A percentile compares a stretch with the other conserved stretches of the same genome.
These are phyloP conservation scores for Melanophora roralis DNA, from an alignment of 2,888 invertebrate species.

Conservation along the genomic window DNA sequence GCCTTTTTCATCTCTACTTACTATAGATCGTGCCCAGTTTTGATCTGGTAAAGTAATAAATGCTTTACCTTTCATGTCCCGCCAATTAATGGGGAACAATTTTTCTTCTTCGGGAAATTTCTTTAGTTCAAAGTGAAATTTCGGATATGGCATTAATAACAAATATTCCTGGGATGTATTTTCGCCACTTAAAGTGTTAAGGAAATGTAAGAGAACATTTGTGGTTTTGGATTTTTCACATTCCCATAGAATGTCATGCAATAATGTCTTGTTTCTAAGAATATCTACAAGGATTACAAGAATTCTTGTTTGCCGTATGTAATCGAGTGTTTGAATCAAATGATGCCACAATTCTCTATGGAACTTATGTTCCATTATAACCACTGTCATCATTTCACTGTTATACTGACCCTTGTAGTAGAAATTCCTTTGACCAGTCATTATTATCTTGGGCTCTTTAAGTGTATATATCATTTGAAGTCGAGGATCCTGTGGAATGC, in stretches of 20 bases:
- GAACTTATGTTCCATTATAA: conserved; percentile 22
- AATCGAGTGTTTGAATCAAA: background rate
- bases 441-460: conserved; percentile 26
- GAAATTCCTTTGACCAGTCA: background rate
- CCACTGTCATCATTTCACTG: conserved; percentile 20
- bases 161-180: background rate
- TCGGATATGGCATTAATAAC: conserved; percentile 3
- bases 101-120: background rate
- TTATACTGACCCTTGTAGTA: conserved; percentile 16
- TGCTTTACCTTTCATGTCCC: conserved; percentile 31
- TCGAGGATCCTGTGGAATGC: background rate
- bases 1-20: conserved; percentile 49
- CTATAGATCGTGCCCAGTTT: conserved; percentile 63
- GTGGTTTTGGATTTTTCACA: conserved; percentile 28
- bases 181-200: background rate
- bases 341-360: background rate
- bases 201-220: conserved; percentile 12
- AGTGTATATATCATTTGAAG: conserved; percentile 3
- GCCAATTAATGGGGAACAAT: conserved; percentile 6
- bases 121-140: background rate
- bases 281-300: conserved; percentile 16
- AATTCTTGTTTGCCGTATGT: conserved; percentile 39
- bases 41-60: conserved; percentile 65
- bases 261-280: background rate
- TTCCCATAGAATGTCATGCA: background rate